These are phyloP conservation scores for Barbus barbus DNA, from an alignment of 2,113 vertebrate genomes.

Conservation along the genomic window DNA sequence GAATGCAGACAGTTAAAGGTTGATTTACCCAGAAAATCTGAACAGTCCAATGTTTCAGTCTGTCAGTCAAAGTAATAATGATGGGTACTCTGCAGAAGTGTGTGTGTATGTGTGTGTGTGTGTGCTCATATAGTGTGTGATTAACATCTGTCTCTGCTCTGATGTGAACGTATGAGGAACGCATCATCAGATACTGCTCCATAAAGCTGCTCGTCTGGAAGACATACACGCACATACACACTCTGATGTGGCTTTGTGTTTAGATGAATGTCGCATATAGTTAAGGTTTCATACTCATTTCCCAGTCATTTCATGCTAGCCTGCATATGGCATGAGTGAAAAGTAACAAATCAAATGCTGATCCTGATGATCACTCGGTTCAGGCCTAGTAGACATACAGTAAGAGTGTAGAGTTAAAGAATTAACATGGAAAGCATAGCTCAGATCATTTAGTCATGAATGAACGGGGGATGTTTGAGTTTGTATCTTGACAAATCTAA, in stretches of 20 bases:
- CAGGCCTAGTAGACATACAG: neutral
- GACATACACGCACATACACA: conserved; percentile 32
- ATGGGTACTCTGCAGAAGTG: neutral
- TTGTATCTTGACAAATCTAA: neutral
- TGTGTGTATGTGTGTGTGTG: too few species aligned
- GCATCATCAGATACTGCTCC: conserved; percentile 45
- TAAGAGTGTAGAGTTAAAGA: neutral
- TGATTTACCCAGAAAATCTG: conserved; percentile 13
- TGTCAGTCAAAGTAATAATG: conserved; percentile 37
- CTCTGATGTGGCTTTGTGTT: conserved; percentile 29
- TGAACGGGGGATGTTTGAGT: neutral
- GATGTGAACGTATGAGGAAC: conserved; percentile 40
- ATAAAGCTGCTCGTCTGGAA: conserved; percentile 60
- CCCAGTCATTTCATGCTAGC: neutral
- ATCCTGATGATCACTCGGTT: neutral
- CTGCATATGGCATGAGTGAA: neutral
- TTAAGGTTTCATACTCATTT: conserved; percentile 3
- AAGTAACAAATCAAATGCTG: neutral
- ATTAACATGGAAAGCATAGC: neutral
- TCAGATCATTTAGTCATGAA: neutral
- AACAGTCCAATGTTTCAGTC: conserved; percentile 28
- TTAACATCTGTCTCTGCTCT: conserved; percentile 69
- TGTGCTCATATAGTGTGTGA: conserved; percentile 46
- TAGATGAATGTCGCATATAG: conserved; percentile 12
- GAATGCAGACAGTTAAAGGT: conserved; percentile 6